These are phyloP conservation scores for Scomber scombrus DNA, from an alignment of 2,113 vertebrate genomes.

Conservation along the genomic window DNA sequence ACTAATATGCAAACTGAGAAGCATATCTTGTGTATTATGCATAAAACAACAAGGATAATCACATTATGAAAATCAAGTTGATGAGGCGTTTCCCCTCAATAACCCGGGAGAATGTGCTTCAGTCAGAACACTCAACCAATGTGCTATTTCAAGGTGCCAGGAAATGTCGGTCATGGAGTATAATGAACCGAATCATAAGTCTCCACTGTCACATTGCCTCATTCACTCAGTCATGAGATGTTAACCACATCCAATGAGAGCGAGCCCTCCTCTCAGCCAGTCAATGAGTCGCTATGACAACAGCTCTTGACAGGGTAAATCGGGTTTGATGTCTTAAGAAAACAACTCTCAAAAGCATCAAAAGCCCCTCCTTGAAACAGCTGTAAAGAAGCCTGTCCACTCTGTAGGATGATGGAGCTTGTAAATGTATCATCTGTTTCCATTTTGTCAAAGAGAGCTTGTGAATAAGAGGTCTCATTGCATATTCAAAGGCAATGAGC, in stretches of 20 bases:
- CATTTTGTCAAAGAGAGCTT: slow-evolving; percentile 38
- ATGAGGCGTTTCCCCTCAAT: slow-evolving; percentile 47
- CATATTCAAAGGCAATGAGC: slow-evolving; percentile 50
- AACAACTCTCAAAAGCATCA: neutral
- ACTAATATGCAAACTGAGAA: slow-evolving; percentile 52
- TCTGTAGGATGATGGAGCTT: slow-evolving; percentile 13
- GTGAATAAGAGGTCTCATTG: slow-evolving; percentile 46
- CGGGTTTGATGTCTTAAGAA: slow-evolving; percentile 55
- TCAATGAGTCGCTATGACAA: slow-evolving; percentile 73
- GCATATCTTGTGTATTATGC: slow-evolving; percentile 59
- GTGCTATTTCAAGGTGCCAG: slow-evolving; percentile 54
- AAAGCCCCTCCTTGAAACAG: slow-evolving; percentile 7
- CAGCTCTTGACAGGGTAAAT: slow-evolving; percentile 57
- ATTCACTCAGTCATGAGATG: slow-evolving; percentile 51
- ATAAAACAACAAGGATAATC: slow-evolving; percentile 79
- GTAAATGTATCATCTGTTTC: slow-evolving; percentile 48
- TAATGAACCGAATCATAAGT: slow-evolving; percentile 47
- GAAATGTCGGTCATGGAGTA: slow-evolving; percentile 38
- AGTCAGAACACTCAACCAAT: slow-evolving; percentile 33
- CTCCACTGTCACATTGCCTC: slow-evolving; percentile 47
- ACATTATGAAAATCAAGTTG: slow-evolving; percentile 72
- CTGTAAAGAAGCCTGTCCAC: slow-evolving; percentile 10
- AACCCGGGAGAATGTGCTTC: slow-evolving; percentile 17
- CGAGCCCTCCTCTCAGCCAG: slow-evolving; percentile 23
- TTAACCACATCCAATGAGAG: slow-evolving; percentile 53